phyloP scores from a whole-genome alignment of 2,888 invertebrate species.

The Formica aserva region DNA sequence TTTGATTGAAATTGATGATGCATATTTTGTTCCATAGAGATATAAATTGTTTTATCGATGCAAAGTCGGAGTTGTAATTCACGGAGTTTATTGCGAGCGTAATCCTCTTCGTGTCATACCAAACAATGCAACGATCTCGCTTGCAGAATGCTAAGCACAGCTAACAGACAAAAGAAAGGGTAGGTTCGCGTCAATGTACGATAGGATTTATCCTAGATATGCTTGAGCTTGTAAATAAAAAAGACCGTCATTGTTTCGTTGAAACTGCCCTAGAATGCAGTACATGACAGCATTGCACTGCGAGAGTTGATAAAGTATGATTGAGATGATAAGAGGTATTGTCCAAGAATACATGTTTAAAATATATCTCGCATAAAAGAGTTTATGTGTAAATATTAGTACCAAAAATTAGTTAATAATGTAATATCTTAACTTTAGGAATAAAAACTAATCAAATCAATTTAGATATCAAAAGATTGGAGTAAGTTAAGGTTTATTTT shows the following conservation, averaged over 20 bases:
- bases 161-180: conserved; percentile 58
- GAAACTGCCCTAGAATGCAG: conserved; percentile 37
- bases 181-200: conserved; percentile 39
- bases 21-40: conserved; percentile 14
- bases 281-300: conserved; percentile 15
- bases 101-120: conserved; percentile 17
- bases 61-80: conserved; percentile 19
- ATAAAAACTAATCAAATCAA: background rate
- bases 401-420: background rate
- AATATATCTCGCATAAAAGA: background rate
- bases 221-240: conserved; percentile 38
- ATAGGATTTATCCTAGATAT: conserved; percentile 44
- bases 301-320: conserved; percentile 16
- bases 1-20: conserved; percentile 6
- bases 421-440: background rate
- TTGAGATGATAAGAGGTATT: conserved; percentile 6
- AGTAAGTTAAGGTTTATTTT: background rate
- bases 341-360: background rate
- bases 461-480: background rate
- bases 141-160: conserved; percentile 33
- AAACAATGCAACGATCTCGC: conserved; percentile 45
- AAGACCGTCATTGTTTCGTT: conserved; percentile 40
- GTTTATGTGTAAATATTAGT: background rate
- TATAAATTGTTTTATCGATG: conserved; percentile 39
- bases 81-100: conserved; percentile 35